Evolutionary conservation across 2,113 vertebrate species (phyloP).

Genomic region (Megaleporinus macrocephalus): DNA sequence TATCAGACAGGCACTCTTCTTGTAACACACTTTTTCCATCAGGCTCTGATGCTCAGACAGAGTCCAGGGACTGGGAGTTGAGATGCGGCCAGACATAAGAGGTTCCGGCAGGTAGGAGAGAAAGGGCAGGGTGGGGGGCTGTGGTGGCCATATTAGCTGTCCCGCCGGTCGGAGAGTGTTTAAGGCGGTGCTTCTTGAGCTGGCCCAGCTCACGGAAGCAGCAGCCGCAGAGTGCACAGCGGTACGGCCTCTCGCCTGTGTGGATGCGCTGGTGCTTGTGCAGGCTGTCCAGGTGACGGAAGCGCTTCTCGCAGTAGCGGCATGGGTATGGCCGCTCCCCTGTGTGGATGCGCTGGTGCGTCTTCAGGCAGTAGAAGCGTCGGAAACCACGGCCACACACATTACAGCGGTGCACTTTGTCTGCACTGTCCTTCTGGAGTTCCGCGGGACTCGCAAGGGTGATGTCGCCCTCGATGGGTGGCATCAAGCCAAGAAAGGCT

Average conservation of each 20-base stretch:
- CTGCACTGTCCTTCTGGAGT: conserved; percentile 28
- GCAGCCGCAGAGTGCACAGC: conserved; percentile 64
- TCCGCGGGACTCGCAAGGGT: not conserved
- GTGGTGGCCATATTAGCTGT: not conserved
- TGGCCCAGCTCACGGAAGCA: conserved; percentile 66
- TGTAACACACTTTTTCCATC: not conserved
- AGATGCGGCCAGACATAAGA: conserved; percentile 60
- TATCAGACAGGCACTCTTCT: not conserved
- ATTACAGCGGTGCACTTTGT: conserved; percentile 64
- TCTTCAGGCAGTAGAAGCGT: conserved; percentile 68
- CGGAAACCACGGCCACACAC: conserved; percentile 65
- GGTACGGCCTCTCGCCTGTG: conserved; percentile 65
- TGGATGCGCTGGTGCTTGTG: conserved; percentile 70
- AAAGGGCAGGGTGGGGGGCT: conserved; percentile 41
- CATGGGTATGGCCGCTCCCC: conserved; percentile 66
- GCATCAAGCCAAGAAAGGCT: conserved; percentile 35
- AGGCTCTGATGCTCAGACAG: conserved; percentile 27
- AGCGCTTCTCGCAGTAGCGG: conserved; percentile 67
- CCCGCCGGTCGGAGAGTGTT: conserved; percentile 54
- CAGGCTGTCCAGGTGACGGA: conserved; percentile 65
- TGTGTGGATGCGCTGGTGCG: conserved; percentile 67
- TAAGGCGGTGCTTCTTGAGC: conserved; percentile 66
- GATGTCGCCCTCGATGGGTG: conserved; percentile 22
- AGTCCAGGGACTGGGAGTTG: conserved; percentile 61
- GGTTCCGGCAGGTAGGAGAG: conserved; percentile 39